Conservation (phyloP, 2,888 invertebrate species). For the Schizotus pectinicornis region DNA sequence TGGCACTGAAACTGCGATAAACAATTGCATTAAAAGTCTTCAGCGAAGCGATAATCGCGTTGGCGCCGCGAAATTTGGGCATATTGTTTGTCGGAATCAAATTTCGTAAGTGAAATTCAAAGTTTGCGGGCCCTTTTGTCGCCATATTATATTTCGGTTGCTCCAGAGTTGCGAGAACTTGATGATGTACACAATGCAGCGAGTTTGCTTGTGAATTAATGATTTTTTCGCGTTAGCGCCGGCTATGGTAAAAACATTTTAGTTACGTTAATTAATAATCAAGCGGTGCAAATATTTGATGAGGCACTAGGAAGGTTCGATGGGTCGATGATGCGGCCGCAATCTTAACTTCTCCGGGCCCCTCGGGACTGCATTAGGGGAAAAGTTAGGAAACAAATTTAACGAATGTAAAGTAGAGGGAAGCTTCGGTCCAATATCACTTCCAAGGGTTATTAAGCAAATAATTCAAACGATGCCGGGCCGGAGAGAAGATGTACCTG, state of each 20-base stretch:
- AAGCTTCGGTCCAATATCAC: conserved; percentile 33
- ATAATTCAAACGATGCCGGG: conserved; percentile 38
- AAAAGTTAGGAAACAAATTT: conserved; percentile 39
- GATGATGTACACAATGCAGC: no score
- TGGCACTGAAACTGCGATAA: no score
- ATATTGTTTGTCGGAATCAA: background rate
- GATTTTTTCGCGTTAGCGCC: no score
- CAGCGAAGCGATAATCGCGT: background rate
- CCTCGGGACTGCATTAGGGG: conserved; percentile 26
- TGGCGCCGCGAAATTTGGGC: background rate
- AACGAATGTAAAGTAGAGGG: conserved; percentile 27
- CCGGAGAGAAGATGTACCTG: conserved; percentile 30
- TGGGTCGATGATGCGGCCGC: conserved; percentile 1
- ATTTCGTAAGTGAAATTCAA: no score
- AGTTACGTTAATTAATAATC: no score
- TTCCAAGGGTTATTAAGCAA: conserved; percentile 41
- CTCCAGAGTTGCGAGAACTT: no score
- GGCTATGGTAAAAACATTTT: no score
- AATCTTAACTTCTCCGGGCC: conserved; percentile 22
- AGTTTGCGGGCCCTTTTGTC: no score
- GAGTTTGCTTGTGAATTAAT: no score
- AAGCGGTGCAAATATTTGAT: no score
- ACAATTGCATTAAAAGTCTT: background rate
- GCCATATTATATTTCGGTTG: no score
- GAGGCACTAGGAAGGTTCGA: no score